Evolutionary conservation across 2,797 vertebrate genomes (phyloP), one percentile per base, ranked within the genome.

Genomic region (Taeniopygia guttata): DNA sequence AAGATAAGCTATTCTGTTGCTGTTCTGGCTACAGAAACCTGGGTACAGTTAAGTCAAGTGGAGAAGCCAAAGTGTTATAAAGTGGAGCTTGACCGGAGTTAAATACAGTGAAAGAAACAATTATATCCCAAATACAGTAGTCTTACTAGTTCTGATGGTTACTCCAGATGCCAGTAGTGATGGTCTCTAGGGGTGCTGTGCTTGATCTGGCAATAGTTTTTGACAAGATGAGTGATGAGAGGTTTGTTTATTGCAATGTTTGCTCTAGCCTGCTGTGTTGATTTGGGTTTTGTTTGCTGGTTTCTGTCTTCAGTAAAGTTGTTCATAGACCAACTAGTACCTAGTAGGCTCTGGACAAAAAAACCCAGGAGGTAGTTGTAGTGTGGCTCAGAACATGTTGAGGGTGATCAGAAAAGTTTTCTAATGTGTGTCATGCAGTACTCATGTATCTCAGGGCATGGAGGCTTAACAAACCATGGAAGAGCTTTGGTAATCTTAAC

Each of bases 191-290:
- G 8, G 16, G 7, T 73, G 14, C 43, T 16, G 2, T 84, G 51
- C 48, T 92, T 78, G 26, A 74, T 87, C n/a, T 81, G 18, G 29
- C 60, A 22, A 0, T 81, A 32, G 7, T 25, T 80, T 68, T 64
- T 68, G 11, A 43, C 15, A 66, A 40, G n/a, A 1, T 66, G 29
- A 1, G 0, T 18, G 21, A 13, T 45, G 30, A 60, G 14, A 42
- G 29, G 67, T 40, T 59, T 58, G 25, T 69, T 74, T n/a, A 38
- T 59, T 70, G 43, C 11, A 66, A 0, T 0, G 0, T 3, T 29
- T 69, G 19, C 30, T 74, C 27, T 75, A 20, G 22, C 29, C 21
- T 62, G 11, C 34, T n/a, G 4, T 51, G 15, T 46, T 62, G 10
- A 23, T 84, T 38, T 26, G 16, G 13, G 21, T 75, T 79, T 70